Evolutionary conservation across 2,888 invertebrate species (phyloP), one percentile per base, ranked within the genome.

Genomic region (Protodeltote pygarga): DNA sequence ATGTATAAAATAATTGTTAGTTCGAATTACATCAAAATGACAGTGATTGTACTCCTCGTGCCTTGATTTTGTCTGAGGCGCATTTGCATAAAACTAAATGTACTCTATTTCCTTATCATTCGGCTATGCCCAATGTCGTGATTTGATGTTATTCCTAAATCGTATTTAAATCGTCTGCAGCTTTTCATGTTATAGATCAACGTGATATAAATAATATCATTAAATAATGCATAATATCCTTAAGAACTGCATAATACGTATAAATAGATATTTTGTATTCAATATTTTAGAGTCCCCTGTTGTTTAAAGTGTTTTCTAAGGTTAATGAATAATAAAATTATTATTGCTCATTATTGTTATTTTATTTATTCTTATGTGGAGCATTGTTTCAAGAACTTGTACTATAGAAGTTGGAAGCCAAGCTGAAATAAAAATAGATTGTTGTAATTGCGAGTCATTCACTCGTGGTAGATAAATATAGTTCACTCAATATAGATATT

Each of bases 281-380:
- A 45, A 55, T 50, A 55, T 72, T 66, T 73, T 67, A 52, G 60
- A 61, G 39, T 60, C 63, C 49, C 51, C 44, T 65, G 71, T 73
- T 74, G 66, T 70, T 67, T 70, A 64, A 45, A 46, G 50, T 66
- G 66, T 70, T 73, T 73, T 77, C 39, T 73, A 72, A 73, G 53
- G 58, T 71, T 51, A 57, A 62, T 49, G 14, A 69, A 73, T 60
- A 65, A 73, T 71, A 67, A 74, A 73, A 73, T 47, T 59, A 73
- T 63, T 68, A 71, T 73, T 79, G 75, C 74, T 78, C 73, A 76
- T 58, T 28, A 51, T 35, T 45, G 32, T 40, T 40, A 29, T 73
- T 75, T 73, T 58, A 61, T 65, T 69, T 33, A 0, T 13, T 34
- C 16, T 38, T 25, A 67, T 65, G 68, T 76, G 71, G 66, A 75